Evolutionary conservation across 92 coral and sea anemone species (phyloP), one percentile per base, ranked within the genome.

Genomic region (Montipora capitata): DNA sequence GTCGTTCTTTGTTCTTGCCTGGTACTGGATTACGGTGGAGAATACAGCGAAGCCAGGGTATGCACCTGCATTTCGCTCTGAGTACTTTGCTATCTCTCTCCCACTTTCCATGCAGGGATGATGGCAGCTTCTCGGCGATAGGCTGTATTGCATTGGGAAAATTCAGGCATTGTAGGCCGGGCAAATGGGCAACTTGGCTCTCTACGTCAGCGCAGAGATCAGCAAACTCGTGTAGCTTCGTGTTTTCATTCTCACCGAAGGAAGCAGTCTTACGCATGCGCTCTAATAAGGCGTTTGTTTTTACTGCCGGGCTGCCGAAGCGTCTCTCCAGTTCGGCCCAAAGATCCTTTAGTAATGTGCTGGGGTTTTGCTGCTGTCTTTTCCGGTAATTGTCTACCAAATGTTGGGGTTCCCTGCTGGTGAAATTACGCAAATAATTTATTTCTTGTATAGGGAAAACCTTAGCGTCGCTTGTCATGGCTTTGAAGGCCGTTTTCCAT

Each of bases 371-470:
- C 10, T 92, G 97, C 43, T 88, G 84, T 6, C 95, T 59, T 79
- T 89, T 94, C 41, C 92, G 78, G 65, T 48, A 94, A 73, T 92
- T 92, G 80, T 91, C 92, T 2, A 92, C 95, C 20, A 94, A 77
- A 4, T 88, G 79, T 44, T 85, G 94, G 52, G 48, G 76, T 82
- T 92, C 93, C 45, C 92, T 93, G 43, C 88, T 81, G 9, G 95
- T 92, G 76, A 91, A 94, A 8, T 69, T 77, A 44, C 91, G 86
- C 77, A 84, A 79, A 65, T 94, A 94, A 68, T 88, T 80, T 11
- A 86, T 64, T 72, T 94, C 93, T 15, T 94, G 90, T 41, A 52
- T n/a, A 35, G 96, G 85, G 39, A 77, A 71, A 38, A 94, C 87
- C 40, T 68, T 71, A 59, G 93, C 86, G 51, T 94, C 94, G 15